phyloP scores from a whole-genome alignment of 2,113 vertebrate genomes.

The Oxygymnocypris stewartii region DNA sequence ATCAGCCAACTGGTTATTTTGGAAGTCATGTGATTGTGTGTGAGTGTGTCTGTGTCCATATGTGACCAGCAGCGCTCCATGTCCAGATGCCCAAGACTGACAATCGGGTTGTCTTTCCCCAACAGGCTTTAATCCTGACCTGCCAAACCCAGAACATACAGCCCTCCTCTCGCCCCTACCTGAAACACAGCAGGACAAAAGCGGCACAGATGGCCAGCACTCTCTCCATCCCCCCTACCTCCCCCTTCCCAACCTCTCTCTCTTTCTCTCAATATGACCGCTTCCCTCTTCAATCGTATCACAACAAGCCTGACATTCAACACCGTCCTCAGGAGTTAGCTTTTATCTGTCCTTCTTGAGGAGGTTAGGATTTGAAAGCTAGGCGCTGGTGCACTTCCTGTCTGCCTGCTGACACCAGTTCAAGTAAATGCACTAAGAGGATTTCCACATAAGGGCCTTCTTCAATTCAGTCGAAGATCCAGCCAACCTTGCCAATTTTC shows the following conservation, averaged over 20 bases:
- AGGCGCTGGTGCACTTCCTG: neutral
- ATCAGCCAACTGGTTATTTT: neutral
- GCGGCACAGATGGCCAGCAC: constrained; percentile 44
- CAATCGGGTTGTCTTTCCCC: constrained; percentile 18
- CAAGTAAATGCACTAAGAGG: neutral
- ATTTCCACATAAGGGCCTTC: constrained; percentile 6
- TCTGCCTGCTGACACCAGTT: neutral
- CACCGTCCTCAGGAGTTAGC: constrained; percentile 64
- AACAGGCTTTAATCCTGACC: constrained; percentile 15
- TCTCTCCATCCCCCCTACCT: constrained; percentile 27
- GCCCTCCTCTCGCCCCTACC: constrained; percentile 4
- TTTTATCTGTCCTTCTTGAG: constrained; percentile 41
- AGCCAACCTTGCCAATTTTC: neutral
- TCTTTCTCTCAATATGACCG: constrained; percentile 27
- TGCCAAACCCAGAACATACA: constrained; percentile 34
- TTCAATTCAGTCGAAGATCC: neutral
- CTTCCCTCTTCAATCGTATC: constrained; percentile 39
- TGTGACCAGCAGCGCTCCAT: neutral
- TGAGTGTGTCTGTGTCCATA: constrained; percentile 15
- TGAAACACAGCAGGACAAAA: constrained; percentile 43
- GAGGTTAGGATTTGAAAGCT: constrained; percentile 3
- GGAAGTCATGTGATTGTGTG: neutral
- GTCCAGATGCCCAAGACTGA: neutral
- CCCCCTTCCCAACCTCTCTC: constrained; percentile 42
- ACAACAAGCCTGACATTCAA: constrained; percentile 71